Conservation (phyloP, 1,140 invertebrate genomes). For the Solenopsis fugax region DNA sequence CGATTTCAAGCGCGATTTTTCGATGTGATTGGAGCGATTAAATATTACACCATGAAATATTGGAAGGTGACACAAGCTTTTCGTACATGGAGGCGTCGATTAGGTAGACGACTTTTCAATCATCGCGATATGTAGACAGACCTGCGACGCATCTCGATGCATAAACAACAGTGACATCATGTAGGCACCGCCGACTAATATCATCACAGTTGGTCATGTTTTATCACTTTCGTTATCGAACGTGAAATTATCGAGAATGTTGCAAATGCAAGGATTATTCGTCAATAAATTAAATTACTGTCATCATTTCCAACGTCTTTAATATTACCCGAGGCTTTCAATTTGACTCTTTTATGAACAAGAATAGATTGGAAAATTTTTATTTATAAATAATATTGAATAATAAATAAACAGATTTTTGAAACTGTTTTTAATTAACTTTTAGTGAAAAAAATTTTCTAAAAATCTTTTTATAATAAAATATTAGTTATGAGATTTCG, state of each 20-base stretch:
- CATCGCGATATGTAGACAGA: neutral
- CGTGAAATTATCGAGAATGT: neutral
- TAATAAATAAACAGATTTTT: slow-evolving; percentile 6
- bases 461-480: neutral
- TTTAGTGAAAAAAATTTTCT: neutral
- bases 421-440: neutral
- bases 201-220: neutral
- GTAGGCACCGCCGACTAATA: slow-evolving; percentile 9
- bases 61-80: neutral
- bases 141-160: slow-evolving; percentile 4
- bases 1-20: neutral
- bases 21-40: neutral
- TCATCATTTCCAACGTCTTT: neutral
- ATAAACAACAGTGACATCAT: slow-evolving; percentile 32
- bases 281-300: slow-evolving; percentile 5
- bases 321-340: neutral
- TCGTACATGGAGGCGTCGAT: neutral
- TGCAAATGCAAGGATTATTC: slow-evolving; percentile 6
- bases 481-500: neutral
- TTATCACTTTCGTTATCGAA: slow-evolving; percentile 18
- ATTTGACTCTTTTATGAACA: neutral
- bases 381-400: neutral
- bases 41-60: neutral
- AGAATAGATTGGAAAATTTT: neutral
- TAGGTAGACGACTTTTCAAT: slow-evolving; percentile 13